Conservation (phyloP, 2,113 vertebrate species). For the Periophthalmodon schlosseri region DNA sequence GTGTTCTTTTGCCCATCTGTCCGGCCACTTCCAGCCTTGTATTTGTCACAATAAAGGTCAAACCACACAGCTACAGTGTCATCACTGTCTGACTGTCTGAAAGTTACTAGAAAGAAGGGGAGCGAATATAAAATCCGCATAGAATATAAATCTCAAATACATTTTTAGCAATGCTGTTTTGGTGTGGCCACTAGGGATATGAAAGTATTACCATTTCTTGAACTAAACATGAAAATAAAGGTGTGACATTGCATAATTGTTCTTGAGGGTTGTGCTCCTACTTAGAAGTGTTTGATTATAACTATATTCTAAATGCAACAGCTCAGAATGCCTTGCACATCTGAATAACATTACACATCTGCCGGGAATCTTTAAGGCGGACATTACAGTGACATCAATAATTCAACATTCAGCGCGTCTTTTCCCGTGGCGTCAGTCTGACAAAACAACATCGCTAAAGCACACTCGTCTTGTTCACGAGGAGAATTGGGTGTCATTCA, state of each 20-base stretch:
- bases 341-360: conserved; percentile 69
- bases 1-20: conserved; percentile 49
- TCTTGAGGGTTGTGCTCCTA: conserved; percentile 23
- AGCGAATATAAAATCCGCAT: conserved; percentile 30
- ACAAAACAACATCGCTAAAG: conserved; percentile 62
- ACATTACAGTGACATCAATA: conserved; percentile 71
- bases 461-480: conserved; percentile 55
- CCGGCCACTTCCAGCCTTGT: conserved; percentile 44
- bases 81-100: conserved; percentile 30
- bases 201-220: conserved; percentile 16
- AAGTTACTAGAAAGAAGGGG: conserved; percentile 33
- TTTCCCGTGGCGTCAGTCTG: conserved; percentile 24
- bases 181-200: conserved; percentile 7
- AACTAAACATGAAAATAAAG: conserved; percentile 14
- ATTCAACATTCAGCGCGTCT: conserved; percentile 69
- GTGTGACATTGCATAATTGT: conserved; percentile 21
- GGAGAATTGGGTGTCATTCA: conserved; percentile 53
- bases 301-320: conserved; percentile 68
- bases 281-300: conserved; percentile 47
- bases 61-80: conserved; percentile 26
- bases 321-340: conserved; percentile 53
- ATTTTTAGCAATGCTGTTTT: conserved; percentile 14
- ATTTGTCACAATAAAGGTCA: conserved; percentile 69
- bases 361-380: conserved; percentile 59
- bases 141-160: not conserved